These are phyloP conservation scores for Melikaiella ostensackeni DNA, from an alignment of 2,888 invertebrate genomes.

Conservation along the genomic window DNA sequence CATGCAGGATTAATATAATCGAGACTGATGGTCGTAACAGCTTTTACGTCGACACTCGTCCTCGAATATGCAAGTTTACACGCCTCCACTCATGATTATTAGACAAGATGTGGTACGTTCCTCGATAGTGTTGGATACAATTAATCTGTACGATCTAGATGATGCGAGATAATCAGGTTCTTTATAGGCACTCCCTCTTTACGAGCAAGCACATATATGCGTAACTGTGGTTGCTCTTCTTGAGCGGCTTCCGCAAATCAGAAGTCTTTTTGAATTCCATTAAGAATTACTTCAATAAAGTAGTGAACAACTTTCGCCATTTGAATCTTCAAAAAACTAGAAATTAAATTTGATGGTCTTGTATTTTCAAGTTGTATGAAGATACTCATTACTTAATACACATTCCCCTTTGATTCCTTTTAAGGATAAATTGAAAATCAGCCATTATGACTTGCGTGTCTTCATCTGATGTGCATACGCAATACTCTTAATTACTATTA, in stretches of 20 bases:
- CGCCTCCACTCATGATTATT: constrained; percentile 35
- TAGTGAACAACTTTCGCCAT: background rate
- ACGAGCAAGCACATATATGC: constrained; percentile 19
- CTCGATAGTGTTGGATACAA: constrained; percentile 32
- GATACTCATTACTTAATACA: constrained; percentile 19
- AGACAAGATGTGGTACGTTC: constrained; percentile 18
- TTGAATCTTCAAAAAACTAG: background rate
- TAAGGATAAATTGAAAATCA: constrained; percentile 14
- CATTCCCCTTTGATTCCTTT: constrained; percentile 7
- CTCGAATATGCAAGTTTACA: constrained; percentile 37
- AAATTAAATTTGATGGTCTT: background rate
- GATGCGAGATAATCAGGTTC: constrained; percentile 44
- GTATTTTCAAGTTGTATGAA: background rate
- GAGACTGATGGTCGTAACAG: constrained; percentile 21
- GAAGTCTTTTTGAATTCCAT: background rate
- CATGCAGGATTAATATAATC: constrained; percentile 8
- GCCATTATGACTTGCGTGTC: constrained; percentile 34
- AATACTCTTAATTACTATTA: constrained; percentile 36
- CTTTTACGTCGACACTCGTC: constrained; percentile 20
- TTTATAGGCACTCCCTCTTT: constrained; percentile 39
- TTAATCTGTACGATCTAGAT: constrained; percentile 42
- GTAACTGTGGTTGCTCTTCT: constrained; percentile 32
- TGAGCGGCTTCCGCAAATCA: constrained; percentile 9
- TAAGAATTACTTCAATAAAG: background rate
- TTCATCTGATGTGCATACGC: constrained; percentile 32